A percentile compares a stretch with the other conserved stretches of the same genome.
phyloP scores from a whole-genome alignment of 1,140 invertebrate species.

The Heliconius hewitsoni region DNA sequence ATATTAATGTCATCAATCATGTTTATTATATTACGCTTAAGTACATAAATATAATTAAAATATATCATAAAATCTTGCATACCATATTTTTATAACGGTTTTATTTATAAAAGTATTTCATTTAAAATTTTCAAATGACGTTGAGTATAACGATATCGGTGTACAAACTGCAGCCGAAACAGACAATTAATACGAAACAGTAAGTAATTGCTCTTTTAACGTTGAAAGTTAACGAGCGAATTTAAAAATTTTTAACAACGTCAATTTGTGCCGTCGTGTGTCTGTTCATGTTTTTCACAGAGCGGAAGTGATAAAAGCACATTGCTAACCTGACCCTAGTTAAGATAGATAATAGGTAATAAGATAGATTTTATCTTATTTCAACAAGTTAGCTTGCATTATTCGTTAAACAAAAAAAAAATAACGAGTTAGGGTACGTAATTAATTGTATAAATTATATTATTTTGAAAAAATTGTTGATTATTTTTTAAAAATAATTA shows the following conservation, averaged over 20 bases:
- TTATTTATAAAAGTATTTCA: not conserved
- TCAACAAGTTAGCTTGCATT: constrained; percentile 97
- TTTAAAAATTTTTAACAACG: not conserved
- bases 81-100: too few species aligned
- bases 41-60: too few species aligned
- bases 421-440: constrained; percentile 93
- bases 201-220: not conserved
- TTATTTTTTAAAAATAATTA: too few species aligned
- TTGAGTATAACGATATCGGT: not conserved
- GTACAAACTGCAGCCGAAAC: not conserved
- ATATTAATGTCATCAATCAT: too few species aligned
- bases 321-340: constrained; percentile 91
- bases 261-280: not conserved
- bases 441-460: not conserved
- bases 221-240: not conserved
- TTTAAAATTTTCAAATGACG: not conserved
- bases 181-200: not conserved
- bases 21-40: not conserved
- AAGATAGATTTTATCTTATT: constrained; percentile 89
- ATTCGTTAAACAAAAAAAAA: constrained; percentile 97
- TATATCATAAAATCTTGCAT: too few species aligned
- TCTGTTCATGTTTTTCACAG: constrained; percentile 72
- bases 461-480: not conserved
- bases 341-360: constrained; percentile 72
- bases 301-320: constrained; percentile 93